Evolutionary conservation across 1,140 invertebrate species (phyloP).

Genomic region (Cepaea nemoralis): DNA sequence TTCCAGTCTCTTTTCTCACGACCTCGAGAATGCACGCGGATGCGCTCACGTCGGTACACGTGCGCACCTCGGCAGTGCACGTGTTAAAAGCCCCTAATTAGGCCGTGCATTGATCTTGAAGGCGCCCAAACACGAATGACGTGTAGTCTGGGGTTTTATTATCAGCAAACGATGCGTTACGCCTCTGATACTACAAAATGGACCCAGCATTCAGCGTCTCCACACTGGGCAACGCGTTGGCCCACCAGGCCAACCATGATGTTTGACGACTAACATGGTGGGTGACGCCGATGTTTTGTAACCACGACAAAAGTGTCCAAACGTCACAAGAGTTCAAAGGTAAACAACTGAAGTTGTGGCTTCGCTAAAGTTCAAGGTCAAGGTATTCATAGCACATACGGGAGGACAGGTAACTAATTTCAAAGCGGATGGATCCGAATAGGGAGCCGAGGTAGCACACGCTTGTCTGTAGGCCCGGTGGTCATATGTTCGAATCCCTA

Average conservation of each 20-base stretch:
- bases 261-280: background rate
- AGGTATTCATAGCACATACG: too few species aligned
- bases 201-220: background rate
- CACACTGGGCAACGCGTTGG: background rate
- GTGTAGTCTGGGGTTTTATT: background rate
- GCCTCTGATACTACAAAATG: background rate
- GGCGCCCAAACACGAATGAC: background rate
- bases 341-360: too few species aligned
- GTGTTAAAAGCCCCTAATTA: constrained; percentile 17
- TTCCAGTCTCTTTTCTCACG: background rate
- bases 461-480: too few species aligned
- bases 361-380: too few species aligned
- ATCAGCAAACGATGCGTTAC: background rate
- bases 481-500: too few species aligned
- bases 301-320: too few species aligned
- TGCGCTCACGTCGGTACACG: background rate
- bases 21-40: background rate
- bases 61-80: background rate
- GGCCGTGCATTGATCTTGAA: background rate
- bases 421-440: too few species aligned
- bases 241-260: background rate
- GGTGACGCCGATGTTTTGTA: background rate
- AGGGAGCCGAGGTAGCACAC: too few species aligned
- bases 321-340: too few species aligned
- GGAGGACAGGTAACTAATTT: too few species aligned